These are phyloP conservation scores for Octopus sinensis DNA, from an alignment of 1,140 invertebrate species.

Conservation along the genomic window DNA sequence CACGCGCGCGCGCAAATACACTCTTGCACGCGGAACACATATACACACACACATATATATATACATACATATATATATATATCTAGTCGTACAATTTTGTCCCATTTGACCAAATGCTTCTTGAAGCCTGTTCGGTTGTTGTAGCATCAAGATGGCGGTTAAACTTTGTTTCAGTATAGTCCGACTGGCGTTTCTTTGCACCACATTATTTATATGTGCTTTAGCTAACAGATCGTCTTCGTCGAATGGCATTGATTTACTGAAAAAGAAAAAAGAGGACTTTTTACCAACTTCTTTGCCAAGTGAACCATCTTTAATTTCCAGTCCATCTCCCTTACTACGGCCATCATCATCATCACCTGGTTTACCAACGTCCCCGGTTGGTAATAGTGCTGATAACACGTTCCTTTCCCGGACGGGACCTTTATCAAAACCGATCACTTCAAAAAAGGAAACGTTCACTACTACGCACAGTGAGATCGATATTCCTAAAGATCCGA, in stretches of 20 bases:
- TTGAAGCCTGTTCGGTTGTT: background rate
- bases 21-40: no score
- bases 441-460: background rate
- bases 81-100: background rate
- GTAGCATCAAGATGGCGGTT: constrained; percentile 2
- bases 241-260: constrained; percentile 1
- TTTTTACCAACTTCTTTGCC: background rate
- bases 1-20: no score
- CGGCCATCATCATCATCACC: background rate
- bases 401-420: background rate
- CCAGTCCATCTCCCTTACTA: background rate
- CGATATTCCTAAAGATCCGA: background rate
- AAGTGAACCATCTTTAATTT: background rate
- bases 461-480: background rate
- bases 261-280: background rate
- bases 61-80: no score
- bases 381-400: background rate
- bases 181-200: background rate
- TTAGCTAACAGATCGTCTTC: background rate
- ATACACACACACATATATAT: no score
- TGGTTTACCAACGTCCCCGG: background rate
- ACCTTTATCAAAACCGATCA: background rate
- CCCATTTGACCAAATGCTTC: background rate
- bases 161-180: background rate
- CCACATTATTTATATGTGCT: background rate